Conservation (phyloP, 2,888 invertebrate genomes). For the Rhaphigaster nebulosa region DNA sequence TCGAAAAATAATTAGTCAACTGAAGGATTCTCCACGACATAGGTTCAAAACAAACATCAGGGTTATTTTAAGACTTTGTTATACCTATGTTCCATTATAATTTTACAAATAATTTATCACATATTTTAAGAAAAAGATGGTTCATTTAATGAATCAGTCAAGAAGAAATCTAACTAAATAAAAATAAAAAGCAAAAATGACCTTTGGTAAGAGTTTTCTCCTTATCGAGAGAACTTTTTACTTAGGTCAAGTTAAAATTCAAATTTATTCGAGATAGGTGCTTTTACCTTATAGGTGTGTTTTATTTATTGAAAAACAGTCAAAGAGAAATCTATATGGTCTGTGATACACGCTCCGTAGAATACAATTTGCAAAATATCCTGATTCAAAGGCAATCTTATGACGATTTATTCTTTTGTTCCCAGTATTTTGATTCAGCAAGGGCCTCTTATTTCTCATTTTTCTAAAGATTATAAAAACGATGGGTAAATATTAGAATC, state of each 20-base stretch:
- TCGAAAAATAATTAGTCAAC: no score
- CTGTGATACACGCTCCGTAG: neutral
- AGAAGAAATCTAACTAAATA: neutral
- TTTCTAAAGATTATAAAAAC: neutral
- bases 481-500: no score
- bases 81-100: no score
- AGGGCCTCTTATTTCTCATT: neutral
- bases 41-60: no score
- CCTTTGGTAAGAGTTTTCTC: neutral
- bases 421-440: neutral
- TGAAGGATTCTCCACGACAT: no score
- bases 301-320: neutral
- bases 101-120: no score
- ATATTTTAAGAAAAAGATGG: no score
- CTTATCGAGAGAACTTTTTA: neutral
- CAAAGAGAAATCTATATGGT: neutral
- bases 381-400: neutral
- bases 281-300: neutral
- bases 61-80: no score
- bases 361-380: neutral
- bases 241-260: neutral
- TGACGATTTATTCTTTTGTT: neutral
- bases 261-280: neutral
- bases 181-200: neutral
- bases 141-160: neutral